phyloP scores from a whole-genome alignment of 2,888 invertebrate genomes.

The Stenoptilia bipunctidactyla region DNA sequence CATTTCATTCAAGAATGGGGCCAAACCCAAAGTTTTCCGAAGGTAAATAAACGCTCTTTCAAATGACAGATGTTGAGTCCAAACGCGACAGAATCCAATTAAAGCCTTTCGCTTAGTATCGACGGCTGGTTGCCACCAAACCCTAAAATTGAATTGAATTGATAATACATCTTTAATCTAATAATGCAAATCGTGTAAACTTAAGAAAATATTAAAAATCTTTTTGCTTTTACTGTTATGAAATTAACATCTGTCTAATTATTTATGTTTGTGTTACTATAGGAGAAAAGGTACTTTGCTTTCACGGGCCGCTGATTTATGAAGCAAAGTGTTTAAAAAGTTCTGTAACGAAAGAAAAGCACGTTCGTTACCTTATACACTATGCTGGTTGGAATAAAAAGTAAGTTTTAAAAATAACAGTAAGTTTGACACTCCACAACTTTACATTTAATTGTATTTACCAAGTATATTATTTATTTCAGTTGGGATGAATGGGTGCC shows the following conservation, averaged over 20 bases:
- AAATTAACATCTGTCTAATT: not conserved
- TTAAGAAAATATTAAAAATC: too few species aligned
- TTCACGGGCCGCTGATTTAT: slow-evolving; percentile 95
- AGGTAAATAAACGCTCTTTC: slow-evolving; percentile 50
- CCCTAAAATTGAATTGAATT: too few species aligned
- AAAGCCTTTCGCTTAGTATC: too few species aligned
- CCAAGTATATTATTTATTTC: slow-evolving; percentile 20
- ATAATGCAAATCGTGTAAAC: too few species aligned
- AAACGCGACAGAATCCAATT: too few species aligned
- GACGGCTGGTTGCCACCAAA: too few species aligned
- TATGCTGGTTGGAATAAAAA: slow-evolving; percentile 99
- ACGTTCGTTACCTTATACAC: slow-evolving; percentile 92
- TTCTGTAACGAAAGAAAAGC: slow-evolving; percentile 86
- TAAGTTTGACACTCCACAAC: too few species aligned
- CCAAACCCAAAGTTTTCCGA: slow-evolving; percentile 81
- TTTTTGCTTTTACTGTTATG: too few species aligned
- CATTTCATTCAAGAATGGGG: too few species aligned
- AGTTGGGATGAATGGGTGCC: slow-evolving; percentile 96
- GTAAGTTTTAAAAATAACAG: slow-evolving; percentile 71
- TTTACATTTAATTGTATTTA: too few species aligned
- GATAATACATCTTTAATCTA: too few species aligned
- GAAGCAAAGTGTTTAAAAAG: slow-evolving; percentile 96
- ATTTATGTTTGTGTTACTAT: slow-evolving; percentile 14
- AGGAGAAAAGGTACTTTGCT: slow-evolving; percentile 94
- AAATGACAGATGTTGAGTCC: not conserved